phyloP scores from a whole-genome alignment of 2,888 invertebrate species.

The Harpalus rubripes region DNA sequence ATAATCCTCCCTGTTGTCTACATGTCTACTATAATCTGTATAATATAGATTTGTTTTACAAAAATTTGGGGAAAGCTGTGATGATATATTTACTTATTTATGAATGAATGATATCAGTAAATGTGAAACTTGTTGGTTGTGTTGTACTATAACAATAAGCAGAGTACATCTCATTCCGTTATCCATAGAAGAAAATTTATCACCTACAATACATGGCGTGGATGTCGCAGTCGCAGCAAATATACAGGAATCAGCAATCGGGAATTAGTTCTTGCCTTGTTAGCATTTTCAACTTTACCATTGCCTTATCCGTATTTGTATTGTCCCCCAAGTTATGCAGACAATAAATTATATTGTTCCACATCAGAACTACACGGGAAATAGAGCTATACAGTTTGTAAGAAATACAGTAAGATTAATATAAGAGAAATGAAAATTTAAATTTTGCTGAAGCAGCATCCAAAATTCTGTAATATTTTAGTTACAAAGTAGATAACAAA shows the following conservation, averaged over 20 bases:
- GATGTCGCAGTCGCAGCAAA: neutral
- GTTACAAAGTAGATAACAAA: too few relatives aligned
- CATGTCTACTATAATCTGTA: too few relatives aligned
- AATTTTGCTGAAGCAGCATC: too few relatives aligned
- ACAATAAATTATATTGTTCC: constrained; percentile 8
- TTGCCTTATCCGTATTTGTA: neutral
- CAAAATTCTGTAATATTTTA: too few relatives aligned
- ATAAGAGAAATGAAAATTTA: too few relatives aligned
- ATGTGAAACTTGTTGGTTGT: neutral
- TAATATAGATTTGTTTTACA: too few relatives aligned
- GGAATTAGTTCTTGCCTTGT: constrained; percentile 34
- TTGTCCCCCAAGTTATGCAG: constrained; percentile 27
- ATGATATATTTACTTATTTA: neutral
- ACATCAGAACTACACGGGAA: constrained; percentile 5
- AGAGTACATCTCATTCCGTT: constrained; percentile 15
- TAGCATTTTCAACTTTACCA: constrained; percentile 22
- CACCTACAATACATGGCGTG: neutral
- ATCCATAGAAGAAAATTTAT: constrained; percentile 26
- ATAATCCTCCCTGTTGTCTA: too few relatives aligned
- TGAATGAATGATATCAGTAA: neutral
- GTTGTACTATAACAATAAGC: neutral
- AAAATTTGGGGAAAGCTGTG: too few relatives aligned
- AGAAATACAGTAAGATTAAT: too few relatives aligned
- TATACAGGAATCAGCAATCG: constrained; percentile 7
- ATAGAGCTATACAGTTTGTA: neutral